Conservation (phyloP, 2,113 vertebrate species). For the Vulpes lagopus region DNA sequence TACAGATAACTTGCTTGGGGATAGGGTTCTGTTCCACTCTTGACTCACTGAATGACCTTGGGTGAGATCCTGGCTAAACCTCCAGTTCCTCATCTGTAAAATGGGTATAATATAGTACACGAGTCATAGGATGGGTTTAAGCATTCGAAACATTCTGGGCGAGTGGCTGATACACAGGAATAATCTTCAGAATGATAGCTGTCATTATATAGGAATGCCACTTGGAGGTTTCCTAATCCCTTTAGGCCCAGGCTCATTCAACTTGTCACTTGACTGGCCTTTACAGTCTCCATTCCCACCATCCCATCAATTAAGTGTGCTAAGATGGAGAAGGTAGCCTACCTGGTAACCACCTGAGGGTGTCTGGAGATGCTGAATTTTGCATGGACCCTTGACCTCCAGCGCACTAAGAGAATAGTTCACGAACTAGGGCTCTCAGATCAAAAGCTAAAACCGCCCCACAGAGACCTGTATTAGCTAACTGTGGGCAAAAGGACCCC, state of each 20-base stretch:
- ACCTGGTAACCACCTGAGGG: not conserved
- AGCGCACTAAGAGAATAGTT: not conserved
- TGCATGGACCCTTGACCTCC: not conserved
- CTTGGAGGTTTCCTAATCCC: not conserved
- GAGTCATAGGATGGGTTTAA: not conserved
- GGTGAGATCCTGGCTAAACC: not conserved
- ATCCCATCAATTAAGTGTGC: not conserved
- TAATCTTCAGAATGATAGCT: fast-evolving
- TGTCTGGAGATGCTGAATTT: not conserved
- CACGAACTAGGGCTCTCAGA: not conserved
- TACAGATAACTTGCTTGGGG: not conserved
- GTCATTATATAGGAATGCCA: not conserved
- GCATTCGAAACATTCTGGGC: not conserved
- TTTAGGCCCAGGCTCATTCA: not conserved
- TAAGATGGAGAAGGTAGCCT: not conserved
- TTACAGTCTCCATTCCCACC: not conserved
- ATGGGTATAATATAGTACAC: fast-evolving
- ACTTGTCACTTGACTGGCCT: not conserved
- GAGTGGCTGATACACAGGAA: not conserved
- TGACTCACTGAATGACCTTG: not conserved
- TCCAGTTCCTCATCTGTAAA: not conserved
- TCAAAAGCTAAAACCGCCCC: not conserved
- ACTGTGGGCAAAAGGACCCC: not conserved
- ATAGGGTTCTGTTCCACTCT: not conserved
- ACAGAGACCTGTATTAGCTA: not conserved